phyloP scores from a whole-genome alignment of 2,797 vertebrate species.

The Phataginus tetradactyla region DNA sequence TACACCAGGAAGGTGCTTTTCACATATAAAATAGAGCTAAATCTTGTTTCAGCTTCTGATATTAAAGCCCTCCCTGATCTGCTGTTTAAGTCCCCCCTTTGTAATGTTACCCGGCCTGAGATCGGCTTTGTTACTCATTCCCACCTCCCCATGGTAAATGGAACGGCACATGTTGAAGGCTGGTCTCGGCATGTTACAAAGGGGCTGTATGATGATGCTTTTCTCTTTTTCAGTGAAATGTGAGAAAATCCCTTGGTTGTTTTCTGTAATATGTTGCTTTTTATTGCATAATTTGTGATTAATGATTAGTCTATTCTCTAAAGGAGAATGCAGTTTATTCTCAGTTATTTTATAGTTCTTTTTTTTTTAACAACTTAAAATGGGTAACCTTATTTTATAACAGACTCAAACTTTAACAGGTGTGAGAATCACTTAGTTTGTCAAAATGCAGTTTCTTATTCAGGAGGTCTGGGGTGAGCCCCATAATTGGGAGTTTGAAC shows the following conservation, averaged over 20 bases:
- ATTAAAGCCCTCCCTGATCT: neutral
- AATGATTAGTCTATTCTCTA: neutral
- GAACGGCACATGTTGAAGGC: too few species aligned
- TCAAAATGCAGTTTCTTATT: neutral
- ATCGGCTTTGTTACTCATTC: too few species aligned
- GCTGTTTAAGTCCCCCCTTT: neutral
- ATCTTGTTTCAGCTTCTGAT: fast-evolving
- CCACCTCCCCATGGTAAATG: too few species aligned
- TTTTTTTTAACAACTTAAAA: neutral
- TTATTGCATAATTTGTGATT: neutral
- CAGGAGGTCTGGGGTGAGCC: neutral
- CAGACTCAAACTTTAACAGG: neutral
- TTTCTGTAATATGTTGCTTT: neutral
- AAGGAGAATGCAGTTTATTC: neutral
- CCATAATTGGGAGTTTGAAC: fast-evolving
- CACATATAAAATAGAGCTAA: fast-evolving
- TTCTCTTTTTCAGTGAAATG: too few species aligned
- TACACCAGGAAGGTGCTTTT: fast-evolving
- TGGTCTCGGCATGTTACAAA: too few species aligned
- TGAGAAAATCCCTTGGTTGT: neutral
- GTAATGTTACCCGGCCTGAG: neutral
- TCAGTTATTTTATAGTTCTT: neutral
- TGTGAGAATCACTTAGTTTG: neutral
- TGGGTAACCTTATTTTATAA: too few species aligned
- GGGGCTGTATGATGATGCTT: neutral